phyloP scores from a whole-genome alignment of 2,888 invertebrate genomes.

The Cerceris ruficornis region DNA sequence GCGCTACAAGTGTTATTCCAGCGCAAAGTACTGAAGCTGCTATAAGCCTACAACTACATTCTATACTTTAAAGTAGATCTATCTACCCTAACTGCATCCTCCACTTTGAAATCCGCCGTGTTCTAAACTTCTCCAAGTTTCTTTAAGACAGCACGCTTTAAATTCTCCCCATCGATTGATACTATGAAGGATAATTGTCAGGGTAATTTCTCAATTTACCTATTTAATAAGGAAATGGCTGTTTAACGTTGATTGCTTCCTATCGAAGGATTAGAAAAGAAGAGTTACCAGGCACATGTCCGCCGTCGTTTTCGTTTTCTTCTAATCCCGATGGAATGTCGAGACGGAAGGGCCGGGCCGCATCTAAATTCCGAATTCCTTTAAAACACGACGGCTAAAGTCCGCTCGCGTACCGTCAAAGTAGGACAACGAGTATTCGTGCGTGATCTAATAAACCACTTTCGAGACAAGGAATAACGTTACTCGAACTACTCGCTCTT shows the following conservation, averaged over 20 bases:
- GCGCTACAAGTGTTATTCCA: not conserved
- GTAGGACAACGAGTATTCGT: conserved; percentile 45
- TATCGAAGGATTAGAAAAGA: not conserved
- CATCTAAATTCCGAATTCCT: conserved; percentile 40
- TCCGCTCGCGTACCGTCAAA: conserved; percentile 30
- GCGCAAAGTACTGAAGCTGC: too few relatives aligned
- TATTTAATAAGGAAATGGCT: conserved; percentile 2
- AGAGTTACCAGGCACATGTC: too few relatives aligned
- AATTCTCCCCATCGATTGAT: not conserved
- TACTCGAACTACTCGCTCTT: conserved; percentile 38
- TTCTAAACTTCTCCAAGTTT: too few relatives aligned
- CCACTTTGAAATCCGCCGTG: too few relatives aligned
- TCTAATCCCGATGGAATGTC: not conserved
- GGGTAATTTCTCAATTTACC: conserved; percentile 25
- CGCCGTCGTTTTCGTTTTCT: not conserved
- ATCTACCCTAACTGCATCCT: too few relatives aligned
- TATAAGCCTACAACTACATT: too few relatives aligned
- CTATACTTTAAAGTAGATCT: too few relatives aligned
- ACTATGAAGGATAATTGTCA: conserved; percentile 2
- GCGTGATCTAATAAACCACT: conserved; percentile 64
- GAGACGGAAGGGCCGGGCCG: not conserved
- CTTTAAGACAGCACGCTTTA: too few relatives aligned
- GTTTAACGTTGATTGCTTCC: conserved; percentile 25
- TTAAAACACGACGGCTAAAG: conserved; percentile 15
- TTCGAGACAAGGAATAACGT: conserved; percentile 49